A percentile compares a stretch with the other conserved stretches of the same genome.
phyloP scores from a whole-genome alignment of 92 coral and sea anemone species.

The Phenganax subtilis region DNA sequence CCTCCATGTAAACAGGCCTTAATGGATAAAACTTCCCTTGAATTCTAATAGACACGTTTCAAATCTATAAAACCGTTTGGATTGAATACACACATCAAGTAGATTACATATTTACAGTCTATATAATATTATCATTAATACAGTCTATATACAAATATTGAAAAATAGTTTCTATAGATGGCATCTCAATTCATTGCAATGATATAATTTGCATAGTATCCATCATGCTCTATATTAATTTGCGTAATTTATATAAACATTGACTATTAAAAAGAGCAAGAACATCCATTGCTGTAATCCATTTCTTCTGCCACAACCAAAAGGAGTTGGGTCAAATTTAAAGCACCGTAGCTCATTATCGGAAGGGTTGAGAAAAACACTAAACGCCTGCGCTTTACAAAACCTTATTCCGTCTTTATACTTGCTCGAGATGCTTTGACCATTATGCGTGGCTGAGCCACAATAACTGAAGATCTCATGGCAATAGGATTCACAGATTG shows the following conservation, averaged over 20 bases:
- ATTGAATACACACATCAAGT: too few relatives aligned
- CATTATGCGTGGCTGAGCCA: slow-evolving; percentile 65
- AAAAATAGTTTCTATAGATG: too few relatives aligned
- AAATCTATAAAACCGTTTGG: too few relatives aligned
- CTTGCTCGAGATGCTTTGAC: slow-evolving; percentile 49
- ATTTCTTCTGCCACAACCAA: slow-evolving; percentile 47
- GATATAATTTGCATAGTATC: too few relatives aligned
- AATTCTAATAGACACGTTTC: too few relatives aligned
- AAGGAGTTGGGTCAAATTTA: slow-evolving; percentile 55
- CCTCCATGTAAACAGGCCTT: too few relatives aligned
- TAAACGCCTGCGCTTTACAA: slow-evolving; percentile 77
- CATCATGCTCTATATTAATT: neutral
- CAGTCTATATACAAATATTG: too few relatives aligned
- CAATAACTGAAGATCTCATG: slow-evolving; percentile 61
- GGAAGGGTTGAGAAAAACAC: slow-evolving; percentile 44
- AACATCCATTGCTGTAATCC: neutral
- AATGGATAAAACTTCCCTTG: too few relatives aligned
- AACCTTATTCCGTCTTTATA: slow-evolving; percentile 63
- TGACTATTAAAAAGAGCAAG: neutral
- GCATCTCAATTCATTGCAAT: too few relatives aligned
- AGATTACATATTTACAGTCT: too few relatives aligned
- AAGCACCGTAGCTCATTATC: slow-evolving; percentile 49
- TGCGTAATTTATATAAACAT: neutral
- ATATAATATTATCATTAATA: too few relatives aligned
- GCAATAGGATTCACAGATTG: slow-evolving; percentile 67